Conservation (phyloP, 2,797 vertebrate genomes). For the Acomys russatus region DNA sequence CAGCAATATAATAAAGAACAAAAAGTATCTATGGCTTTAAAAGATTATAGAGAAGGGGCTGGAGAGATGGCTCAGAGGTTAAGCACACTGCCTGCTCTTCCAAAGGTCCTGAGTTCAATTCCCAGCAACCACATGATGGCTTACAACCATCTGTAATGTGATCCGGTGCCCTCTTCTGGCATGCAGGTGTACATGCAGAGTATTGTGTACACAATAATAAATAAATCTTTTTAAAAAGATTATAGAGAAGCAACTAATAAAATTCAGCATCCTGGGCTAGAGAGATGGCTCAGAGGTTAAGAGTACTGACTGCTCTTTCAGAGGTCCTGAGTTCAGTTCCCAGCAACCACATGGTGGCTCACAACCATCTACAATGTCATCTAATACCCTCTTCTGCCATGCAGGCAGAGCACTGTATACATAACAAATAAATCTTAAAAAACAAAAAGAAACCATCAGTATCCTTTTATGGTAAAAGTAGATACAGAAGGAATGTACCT, state of each 20-base stretch:
- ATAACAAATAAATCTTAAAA: background rate
- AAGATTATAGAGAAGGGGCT: background rate
- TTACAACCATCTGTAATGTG: background rate
- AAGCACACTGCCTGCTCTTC: too few species aligned
- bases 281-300: too few species aligned
- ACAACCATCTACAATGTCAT: background rate
- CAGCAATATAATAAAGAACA: background rate
- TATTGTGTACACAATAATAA: too few species aligned
- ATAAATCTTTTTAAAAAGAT: background rate
- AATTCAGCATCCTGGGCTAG: background rate
- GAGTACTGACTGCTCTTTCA: too few species aligned
- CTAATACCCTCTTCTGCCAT: too few species aligned
- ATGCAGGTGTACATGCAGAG: too few species aligned
- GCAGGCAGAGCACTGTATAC: too few species aligned
- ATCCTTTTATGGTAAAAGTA: slow-evolving; percentile 10
- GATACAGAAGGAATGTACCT: background rate
- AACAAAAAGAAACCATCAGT: background rate
- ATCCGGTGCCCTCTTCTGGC: too few species aligned
- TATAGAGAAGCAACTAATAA: background rate
- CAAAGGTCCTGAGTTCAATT: background rate
- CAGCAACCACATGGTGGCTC: background rate
- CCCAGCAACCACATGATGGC: background rate
- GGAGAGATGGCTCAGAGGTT: too few species aligned
- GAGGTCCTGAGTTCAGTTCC: background rate
- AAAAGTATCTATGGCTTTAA: background rate